Evolutionary conservation across 2,113 vertebrate genomes (phyloP).

Genomic region (Ailurus styani): DNA sequence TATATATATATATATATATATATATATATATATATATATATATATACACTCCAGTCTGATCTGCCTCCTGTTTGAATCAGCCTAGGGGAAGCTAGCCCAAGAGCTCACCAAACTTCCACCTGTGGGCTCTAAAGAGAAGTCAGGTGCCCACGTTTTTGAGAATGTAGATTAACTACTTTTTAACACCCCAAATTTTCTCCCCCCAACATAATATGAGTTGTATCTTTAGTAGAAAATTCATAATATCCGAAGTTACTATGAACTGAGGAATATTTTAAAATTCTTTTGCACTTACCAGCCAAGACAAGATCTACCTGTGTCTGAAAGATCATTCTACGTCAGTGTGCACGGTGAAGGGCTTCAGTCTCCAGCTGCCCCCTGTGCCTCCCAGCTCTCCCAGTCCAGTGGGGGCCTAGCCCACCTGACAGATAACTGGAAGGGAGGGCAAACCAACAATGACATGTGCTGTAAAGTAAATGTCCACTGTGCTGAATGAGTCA

Average conservation of each 20-base stretch:
- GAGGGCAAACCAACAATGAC: background rate
- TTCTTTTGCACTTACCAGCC: background rate
- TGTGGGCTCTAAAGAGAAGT: background rate
- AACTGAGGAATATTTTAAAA: background rate
- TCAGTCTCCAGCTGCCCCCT: background rate
- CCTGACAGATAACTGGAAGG: background rate
- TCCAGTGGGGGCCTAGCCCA: background rate
- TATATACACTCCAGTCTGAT: accelerated
- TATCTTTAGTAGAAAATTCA: background rate
- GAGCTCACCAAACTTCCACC: background rate
- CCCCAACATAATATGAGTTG: background rate
- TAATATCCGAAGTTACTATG: background rate
- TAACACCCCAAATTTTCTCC: background rate
- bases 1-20: too few relatives aligned
- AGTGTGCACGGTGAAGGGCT: background rate
- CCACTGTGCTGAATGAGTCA: background rate
- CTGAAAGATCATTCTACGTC: background rate
- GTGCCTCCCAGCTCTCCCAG: background rate
- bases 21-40: too few relatives aligned
- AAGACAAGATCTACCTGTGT: background rate
- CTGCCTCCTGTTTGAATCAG: background rate
- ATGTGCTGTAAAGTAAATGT: background rate
- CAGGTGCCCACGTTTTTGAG: background rate
- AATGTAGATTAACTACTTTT: background rate
- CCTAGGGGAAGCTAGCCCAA: too few relatives aligned